Evolutionary conservation across 2,888 invertebrate genomes (phyloP).

Genomic region (Tribolium freemani): DNA sequence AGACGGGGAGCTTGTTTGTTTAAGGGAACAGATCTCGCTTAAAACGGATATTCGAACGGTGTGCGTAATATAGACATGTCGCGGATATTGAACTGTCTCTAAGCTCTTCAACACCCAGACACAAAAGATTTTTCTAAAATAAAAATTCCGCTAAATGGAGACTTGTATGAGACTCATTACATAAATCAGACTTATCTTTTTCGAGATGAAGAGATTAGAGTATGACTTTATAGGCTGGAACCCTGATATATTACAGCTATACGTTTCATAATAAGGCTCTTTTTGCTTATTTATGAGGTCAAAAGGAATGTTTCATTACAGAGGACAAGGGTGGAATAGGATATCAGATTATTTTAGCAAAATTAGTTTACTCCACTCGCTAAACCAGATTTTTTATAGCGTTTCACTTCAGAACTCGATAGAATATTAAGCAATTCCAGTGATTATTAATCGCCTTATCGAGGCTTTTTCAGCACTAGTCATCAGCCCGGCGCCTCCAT

Average conservation of each 20-base stretch:
- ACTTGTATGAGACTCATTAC: not conserved
- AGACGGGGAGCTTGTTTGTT: constrained; percentile 26
- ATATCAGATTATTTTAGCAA: not conserved
- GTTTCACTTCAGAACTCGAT: no score
- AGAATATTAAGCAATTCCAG: no score
- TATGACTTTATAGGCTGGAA: not conserved
- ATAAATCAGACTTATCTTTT: not conserved
- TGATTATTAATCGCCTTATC: no score
- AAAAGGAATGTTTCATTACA: not conserved
- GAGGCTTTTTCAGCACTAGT: no score
- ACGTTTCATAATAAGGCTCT: not conserved
- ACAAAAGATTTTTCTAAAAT: no score
- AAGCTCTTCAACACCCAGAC: no score
- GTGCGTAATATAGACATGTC: not conserved
- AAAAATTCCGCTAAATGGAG: not conserved
- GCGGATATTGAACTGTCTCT: not conserved
- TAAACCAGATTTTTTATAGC: not conserved
- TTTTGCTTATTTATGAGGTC: not conserved
- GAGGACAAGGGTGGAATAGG: not conserved
- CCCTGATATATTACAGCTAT: not conserved
- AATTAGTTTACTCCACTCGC: not conserved
- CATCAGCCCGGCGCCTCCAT: no score
- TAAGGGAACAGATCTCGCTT: not conserved
- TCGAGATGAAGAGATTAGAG: not conserved
- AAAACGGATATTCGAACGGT: not conserved